Conservation (phyloP, 2,797 vertebrate genomes). For the Diceros bicornis region DNA sequence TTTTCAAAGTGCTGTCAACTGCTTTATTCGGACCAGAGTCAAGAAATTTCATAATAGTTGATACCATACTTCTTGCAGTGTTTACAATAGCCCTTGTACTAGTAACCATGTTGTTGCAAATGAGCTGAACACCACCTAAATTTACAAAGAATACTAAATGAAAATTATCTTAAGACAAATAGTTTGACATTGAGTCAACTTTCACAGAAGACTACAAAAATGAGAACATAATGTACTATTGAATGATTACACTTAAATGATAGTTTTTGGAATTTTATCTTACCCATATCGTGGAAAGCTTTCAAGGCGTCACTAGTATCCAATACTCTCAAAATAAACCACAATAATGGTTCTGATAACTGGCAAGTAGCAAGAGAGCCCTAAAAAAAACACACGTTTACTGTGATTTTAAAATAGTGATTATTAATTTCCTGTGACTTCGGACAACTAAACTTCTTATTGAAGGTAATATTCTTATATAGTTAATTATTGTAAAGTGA, state of each 20-base stretch:
- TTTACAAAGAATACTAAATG: constrained; percentile 35
- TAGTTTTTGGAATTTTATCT: constrained; percentile 51
- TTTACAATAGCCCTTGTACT: constrained; percentile 99
- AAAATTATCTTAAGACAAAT: neutral
- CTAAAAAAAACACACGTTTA: constrained; percentile 85
- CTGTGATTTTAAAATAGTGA: neutral
- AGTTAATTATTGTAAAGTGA: constrained; percentile 1
- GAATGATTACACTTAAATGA: neutral
- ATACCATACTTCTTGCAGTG: constrained; percentile 99
- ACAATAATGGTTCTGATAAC: constrained; percentile 98
- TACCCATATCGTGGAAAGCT: constrained; percentile 99
- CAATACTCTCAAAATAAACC: constrained; percentile 98
- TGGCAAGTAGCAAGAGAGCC: constrained; percentile 99
- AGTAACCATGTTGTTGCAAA: constrained; percentile 99
- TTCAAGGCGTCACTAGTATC: constrained; percentile 99
- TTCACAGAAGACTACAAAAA: constrained; percentile 31
- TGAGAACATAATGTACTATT: neutral
- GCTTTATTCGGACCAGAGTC: constrained; percentile 97
- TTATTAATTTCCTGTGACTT: neutral
- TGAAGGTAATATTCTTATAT: neutral
- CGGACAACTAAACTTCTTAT: constrained; percentile 19
- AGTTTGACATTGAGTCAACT: neutral
- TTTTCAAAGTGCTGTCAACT: constrained; percentile 96
- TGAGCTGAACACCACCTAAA: constrained; percentile 97
- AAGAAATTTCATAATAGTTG: constrained; percentile 99